phyloP scores from a whole-genome alignment of 2,888 invertebrate species.

The Cerceris ruficornis region DNA sequence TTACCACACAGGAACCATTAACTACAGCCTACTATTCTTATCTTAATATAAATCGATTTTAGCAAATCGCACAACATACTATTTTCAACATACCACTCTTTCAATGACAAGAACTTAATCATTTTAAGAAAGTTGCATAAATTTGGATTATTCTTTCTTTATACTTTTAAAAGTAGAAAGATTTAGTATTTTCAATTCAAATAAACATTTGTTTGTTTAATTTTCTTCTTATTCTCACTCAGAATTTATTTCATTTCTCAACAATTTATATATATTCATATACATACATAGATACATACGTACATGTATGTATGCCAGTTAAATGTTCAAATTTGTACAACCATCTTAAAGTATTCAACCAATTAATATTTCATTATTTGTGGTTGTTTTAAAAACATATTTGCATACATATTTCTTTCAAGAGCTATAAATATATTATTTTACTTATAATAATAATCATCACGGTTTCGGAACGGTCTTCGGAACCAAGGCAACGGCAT shows the following conservation, averaged over 20 bases:
- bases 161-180: conserved; percentile 4
- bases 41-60: conserved; percentile 16
- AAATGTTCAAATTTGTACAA: no score
- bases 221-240: not conserved
- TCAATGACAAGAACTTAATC: conserved; percentile 43
- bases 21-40: conserved; percentile 21
- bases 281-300: conserved; percentile 30
- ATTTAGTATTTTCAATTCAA: conserved; percentile 1
- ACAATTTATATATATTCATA: conserved; percentile 11
- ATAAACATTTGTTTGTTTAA: not conserved
- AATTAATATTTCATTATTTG: conserved; percentile 3
- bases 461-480: conserved; percentile 44
- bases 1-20: conserved; percentile 13
- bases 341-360: no score
- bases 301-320: conserved; percentile 5
- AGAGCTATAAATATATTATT: conserved; percentile 28
- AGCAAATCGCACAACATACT: conserved; percentile 53
- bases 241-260: not conserved
- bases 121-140: conserved; percentile 51
- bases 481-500: conserved; percentile 60
- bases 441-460: conserved; percentile 52
- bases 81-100: conserved; percentile 52
- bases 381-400: conserved; percentile 25
- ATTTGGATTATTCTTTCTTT: conserved; percentile 25
- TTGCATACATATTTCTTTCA: conserved; percentile 33